phyloP scores from a whole-genome alignment of 2,797 vertebrate genomes.

The Notoglanidium macrostoma region DNA sequence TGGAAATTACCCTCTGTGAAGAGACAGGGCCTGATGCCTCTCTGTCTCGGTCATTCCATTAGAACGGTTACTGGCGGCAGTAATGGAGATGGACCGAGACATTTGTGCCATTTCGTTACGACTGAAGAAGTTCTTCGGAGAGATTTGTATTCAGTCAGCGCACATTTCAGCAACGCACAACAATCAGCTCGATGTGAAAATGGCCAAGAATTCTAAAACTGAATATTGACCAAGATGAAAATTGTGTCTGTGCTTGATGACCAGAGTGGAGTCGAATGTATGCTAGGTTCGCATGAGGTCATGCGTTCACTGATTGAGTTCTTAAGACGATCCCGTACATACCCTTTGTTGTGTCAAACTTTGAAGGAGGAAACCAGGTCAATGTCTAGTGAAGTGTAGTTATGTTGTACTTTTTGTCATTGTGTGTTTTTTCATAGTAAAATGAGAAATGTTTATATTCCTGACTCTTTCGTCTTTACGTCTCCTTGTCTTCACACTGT shows the following conservation, averaged over 20 bases:
- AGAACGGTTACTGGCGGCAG: slow-evolving; percentile 1
- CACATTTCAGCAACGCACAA: neutral
- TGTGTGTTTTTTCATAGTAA: neutral
- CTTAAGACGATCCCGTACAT: neutral
- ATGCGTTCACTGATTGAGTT: neutral
- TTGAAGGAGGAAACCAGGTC: neutral
- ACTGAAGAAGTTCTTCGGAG: neutral
- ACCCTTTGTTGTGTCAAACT: neutral
- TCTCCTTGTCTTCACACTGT: neutral
- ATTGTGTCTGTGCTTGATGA: neutral
- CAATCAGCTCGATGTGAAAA: neutral
- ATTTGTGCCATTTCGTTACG: neutral
- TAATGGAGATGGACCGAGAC: slow-evolving; percentile 5
- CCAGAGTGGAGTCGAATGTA: neutral
- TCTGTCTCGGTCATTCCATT: slow-evolving; percentile 3
- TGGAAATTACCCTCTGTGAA: slow-evolving; percentile 13
- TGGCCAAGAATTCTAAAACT: neutral
- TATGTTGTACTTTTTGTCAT: neutral
- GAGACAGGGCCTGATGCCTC: neutral
- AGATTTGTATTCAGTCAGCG: neutral
- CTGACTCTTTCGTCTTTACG: neutral
- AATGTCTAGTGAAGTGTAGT: neutral
- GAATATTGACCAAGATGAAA: neutral
- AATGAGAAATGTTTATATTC: neutral
- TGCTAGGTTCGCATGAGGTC: neutral